Evolutionary conservation across 2,797 vertebrate genomes (phyloP), one percentile per base, ranked within the genome.

Genomic region (Sphenodon punctatus): DNA sequence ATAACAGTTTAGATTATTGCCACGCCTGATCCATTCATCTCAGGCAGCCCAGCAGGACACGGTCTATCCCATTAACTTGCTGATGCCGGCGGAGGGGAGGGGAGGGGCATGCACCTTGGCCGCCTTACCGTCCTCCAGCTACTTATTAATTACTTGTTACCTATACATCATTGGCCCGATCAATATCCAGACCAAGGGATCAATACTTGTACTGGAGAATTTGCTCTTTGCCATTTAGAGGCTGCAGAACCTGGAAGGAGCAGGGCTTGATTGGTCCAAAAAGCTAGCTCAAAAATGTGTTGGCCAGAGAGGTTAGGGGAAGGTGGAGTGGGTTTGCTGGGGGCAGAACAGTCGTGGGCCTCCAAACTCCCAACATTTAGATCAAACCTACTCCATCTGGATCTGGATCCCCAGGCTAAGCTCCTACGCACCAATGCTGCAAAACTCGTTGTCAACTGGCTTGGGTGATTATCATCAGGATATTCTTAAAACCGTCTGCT

Each of bases 91-190:
- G 64, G 42, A 5, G 39, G n/a, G n/a, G n/a, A n/a, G n/a, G n/a
- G n/a, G n/a, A n/a, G n/a, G n/a, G n/a, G n/a, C n/a, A 12, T 16
- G 58, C 36, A 38, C 38, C 36, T 15, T 23, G 41, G 23, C 23
- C 14, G 60, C 53, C 30, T 41, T 51, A 27, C 72, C 84, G 53
- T 51, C 89, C 78, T 84, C 85, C 56, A 84, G 66, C 27, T 38
- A 64, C 63, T 72, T 74, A 65, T 89, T 92, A 88, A 93, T 89
- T 89, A 85, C 85, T 84, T 67, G 73, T 90, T 78, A 90, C 81
- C 89, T 80, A 0, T 45, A 7, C 82, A 92, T 85, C 85, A 88
- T 36, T 51, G 43, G 65, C 80, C 75, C 80, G 75, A 81, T 91
- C 82, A 0, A 89, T 90, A 27, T n/a, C 10, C 7, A 66, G 67